Conservation (phyloP, 2,888 invertebrate genomes). For the Mythimna ferrago region DNA sequence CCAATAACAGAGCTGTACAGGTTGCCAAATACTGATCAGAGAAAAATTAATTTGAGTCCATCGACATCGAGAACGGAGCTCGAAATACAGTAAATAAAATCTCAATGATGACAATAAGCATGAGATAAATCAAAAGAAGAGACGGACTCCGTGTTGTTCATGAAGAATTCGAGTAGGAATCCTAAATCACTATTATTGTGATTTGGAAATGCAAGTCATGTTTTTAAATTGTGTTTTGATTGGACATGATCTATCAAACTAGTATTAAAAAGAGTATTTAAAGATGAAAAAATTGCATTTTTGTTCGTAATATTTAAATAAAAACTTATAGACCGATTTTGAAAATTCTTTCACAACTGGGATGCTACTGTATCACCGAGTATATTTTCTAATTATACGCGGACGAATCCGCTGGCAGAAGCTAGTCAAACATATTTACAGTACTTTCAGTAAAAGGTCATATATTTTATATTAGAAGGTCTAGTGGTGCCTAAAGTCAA, state of each 20-base stretch:
- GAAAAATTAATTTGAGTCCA: too few species aligned
- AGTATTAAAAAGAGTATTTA: too few species aligned
- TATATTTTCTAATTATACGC: too few species aligned
- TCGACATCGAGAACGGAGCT: not conserved
- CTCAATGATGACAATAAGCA: not conserved
- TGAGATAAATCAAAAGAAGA: not conserved
- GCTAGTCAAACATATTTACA: not conserved
- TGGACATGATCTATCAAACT: too few species aligned
- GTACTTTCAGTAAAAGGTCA: conserved; percentile 19
- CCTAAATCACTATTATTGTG: not conserved
- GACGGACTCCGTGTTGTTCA: not conserved
- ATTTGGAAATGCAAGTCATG: not conserved
- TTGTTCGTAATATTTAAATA: too few species aligned
- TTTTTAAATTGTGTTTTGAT: not conserved
- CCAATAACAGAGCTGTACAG: too few species aligned
- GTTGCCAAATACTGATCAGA: too few species aligned
- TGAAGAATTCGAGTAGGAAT: not conserved
- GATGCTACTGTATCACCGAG: too few species aligned
- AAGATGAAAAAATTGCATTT: too few species aligned
- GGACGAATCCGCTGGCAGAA: too few species aligned
- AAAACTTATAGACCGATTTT: too few species aligned
- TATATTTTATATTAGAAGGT: conserved; percentile 34
- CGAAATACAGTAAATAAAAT: not conserved
- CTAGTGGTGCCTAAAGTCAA: conserved; percentile 33
- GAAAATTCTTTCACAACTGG: too few species aligned